Evolutionary conservation across 2,113 vertebrate genomes (phyloP).

Genomic region (Prunella fulvescens): DNA sequence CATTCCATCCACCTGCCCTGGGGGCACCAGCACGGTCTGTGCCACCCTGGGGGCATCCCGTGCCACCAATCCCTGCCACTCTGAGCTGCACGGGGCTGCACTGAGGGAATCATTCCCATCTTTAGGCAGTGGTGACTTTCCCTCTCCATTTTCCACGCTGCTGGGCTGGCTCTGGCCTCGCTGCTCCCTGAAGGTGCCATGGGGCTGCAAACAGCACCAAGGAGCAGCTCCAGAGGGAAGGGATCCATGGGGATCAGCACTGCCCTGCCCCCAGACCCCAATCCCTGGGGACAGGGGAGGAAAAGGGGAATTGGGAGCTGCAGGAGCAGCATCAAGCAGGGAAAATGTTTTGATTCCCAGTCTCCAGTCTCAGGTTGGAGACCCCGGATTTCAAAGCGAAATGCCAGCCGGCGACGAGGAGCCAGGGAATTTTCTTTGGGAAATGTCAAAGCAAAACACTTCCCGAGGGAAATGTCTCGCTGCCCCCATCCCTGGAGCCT

Average conservation of each 20-base stretch:
- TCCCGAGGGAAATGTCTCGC: background rate
- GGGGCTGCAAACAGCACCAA: accelerated
- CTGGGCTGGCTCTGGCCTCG: background rate
- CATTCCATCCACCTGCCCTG: background rate
- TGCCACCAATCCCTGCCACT: background rate
- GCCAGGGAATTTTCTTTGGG: background rate
- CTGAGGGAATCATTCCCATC: background rate
- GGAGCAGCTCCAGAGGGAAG: background rate
- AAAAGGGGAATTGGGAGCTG: background rate
- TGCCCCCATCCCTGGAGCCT: background rate
- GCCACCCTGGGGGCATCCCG: accelerated
- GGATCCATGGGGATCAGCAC: background rate
- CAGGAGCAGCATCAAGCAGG: accelerated
- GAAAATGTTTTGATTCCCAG: background rate
- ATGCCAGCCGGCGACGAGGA: background rate
- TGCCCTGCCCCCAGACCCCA: background rate
- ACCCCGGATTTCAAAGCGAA: background rate
- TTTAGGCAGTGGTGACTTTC: background rate
- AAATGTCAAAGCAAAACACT: background rate
- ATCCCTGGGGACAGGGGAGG: accelerated
- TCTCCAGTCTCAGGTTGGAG: background rate
- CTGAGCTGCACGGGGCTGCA: background rate
- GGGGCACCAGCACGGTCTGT: too few relatives aligned
- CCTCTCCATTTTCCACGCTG: background rate
- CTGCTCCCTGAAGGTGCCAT: background rate